A percentile compares a stretch with the other conserved stretches of the same genome.
phyloP scores from a whole-genome alignment of 2,113 vertebrate genomes.

The Lichenostomus cassidix region DNA sequence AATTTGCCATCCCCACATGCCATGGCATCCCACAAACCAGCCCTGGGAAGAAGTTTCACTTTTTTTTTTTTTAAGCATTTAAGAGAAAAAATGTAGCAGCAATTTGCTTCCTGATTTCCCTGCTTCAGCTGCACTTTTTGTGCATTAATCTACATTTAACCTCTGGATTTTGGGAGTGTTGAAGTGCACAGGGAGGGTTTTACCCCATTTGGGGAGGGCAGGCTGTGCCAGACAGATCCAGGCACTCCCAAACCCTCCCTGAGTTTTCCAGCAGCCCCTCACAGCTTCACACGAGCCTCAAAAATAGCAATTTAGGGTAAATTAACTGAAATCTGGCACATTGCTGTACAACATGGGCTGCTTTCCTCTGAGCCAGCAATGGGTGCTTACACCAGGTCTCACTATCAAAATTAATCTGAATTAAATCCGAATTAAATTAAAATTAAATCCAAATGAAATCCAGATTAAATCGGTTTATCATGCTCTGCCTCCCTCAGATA shows the following conservation, averaged over 20 bases:
- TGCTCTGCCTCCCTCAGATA: accelerated
- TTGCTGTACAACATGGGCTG: accelerated
- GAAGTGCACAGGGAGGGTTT: accelerated
- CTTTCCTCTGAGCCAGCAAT: background rate
- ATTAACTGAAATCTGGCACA: accelerated
- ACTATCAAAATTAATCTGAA: accelerated
- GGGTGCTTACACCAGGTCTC: accelerated
- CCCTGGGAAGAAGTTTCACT: no score
- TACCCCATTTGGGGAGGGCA: background rate
- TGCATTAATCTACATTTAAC: accelerated
- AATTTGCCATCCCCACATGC: background rate
- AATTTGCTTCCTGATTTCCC: background rate
- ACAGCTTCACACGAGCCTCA: background rate
- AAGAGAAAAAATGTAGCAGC: background rate
- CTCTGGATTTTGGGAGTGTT: background rate
- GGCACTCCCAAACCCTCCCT: background rate
- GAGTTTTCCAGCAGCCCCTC: background rate
- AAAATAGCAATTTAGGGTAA: background rate
- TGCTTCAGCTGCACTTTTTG: background rate
- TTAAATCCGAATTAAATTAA: background rate
- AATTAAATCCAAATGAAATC: accelerated
- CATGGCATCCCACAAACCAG: background rate
- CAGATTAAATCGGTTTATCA: accelerated
- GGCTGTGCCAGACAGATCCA: background rate
- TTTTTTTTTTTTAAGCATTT: accelerated